Percentiles rank a stretch among this genome's conserved stretches.
Evolutionary conservation across 1,140 invertebrate species (phyloP).

Genomic region (Telenomus remus): DNA sequence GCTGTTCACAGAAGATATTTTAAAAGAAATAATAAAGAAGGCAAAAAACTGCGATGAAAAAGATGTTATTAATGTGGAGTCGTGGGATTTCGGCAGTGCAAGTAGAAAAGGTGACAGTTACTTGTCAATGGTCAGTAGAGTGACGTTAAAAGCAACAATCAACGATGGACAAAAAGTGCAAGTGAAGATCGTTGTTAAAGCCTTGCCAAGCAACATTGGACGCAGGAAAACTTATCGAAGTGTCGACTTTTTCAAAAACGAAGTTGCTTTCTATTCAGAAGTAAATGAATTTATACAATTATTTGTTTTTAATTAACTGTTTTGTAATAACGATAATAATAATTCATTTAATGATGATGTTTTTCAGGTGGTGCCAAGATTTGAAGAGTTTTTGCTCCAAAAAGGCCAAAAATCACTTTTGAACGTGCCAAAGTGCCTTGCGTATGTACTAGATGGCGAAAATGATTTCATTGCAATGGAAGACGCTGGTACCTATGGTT

Average conservation of each 20-base stretch:
- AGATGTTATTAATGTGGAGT: conserved; percentile 70
- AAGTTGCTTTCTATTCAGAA: conserved; percentile 80
- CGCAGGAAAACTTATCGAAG: conserved; percentile 80
- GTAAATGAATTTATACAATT: conserved; percentile 71
- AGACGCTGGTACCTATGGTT: conserved; percentile 78
- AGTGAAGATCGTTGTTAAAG: conserved; percentile 79
- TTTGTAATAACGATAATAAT: conserved; percentile 16
- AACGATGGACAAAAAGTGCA: conserved; percentile 55
- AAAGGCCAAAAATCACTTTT: conserved; percentile 59
- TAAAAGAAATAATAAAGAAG: conserved; percentile 71
- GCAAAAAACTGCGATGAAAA: conserved; percentile 57
- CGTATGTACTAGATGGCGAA: conserved; percentile 76
- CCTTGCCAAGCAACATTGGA: conserved; percentile 78
- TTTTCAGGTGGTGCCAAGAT: conserved; percentile 65
- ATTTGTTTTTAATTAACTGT: not conserved
- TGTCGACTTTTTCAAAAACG: conserved; percentile 81
- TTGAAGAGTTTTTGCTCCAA: conserved; percentile 61
- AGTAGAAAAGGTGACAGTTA: conserved; percentile 81
- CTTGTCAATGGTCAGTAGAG: conserved; percentile 78
- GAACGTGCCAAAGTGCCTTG: conserved; percentile 73
- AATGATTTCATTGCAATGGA: conserved; percentile 82
- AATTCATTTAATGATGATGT: too few relatives aligned
- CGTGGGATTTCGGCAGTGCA: conserved; percentile 70
- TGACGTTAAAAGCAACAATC: conserved; percentile 75
- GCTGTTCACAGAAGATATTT: conserved; percentile 71